These are phyloP conservation scores for Monoplex corrugatus DNA, from an alignment of 2,888 invertebrate genomes.

Conservation along the genomic window DNA sequence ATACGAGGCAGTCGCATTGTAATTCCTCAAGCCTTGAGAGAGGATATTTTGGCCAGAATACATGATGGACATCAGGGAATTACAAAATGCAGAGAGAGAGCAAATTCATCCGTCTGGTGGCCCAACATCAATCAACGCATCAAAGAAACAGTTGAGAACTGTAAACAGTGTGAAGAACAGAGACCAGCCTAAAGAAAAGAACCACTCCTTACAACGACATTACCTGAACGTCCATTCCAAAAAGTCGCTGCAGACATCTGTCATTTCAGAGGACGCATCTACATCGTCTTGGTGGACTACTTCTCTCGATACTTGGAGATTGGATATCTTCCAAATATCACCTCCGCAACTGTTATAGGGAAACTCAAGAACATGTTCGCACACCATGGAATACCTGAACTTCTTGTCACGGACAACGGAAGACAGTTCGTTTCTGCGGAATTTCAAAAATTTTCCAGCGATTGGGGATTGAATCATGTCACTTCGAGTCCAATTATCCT, in stretches of 20 bases:
- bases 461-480: constrained; percentile 31
- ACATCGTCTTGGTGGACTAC: constrained; percentile 59
- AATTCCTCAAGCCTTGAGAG: constrained; percentile 14
- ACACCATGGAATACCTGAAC: constrained; percentile 19
- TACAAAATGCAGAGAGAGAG: constrained; percentile 57
- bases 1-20: neutral
- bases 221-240: constrained; percentile 60
- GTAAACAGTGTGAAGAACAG: constrained; percentile 52
- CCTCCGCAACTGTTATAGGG: neutral
- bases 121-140: constrained; percentile 54
- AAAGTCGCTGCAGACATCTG: constrained; percentile 56
- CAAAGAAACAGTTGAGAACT: constrained; percentile 39
- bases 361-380: constrained; percentile 20
- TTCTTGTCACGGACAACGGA: neutral
- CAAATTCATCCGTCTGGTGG: constrained; percentile 58
- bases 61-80: constrained; percentile 61
- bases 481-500: constrained; percentile 47
- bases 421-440: constrained; percentile 30
- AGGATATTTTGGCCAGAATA: constrained; percentile 53
- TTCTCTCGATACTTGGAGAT: constrained; percentile 54
- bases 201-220: constrained; percentile 51
- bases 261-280: constrained; percentile 51
- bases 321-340: constrained; percentile 25
- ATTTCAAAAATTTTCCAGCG: constrained; percentile 24
- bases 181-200: constrained; percentile 55